Evolutionary conservation across 2,797 vertebrate species (phyloP).

Genomic region (Poecile montanus): DNA sequence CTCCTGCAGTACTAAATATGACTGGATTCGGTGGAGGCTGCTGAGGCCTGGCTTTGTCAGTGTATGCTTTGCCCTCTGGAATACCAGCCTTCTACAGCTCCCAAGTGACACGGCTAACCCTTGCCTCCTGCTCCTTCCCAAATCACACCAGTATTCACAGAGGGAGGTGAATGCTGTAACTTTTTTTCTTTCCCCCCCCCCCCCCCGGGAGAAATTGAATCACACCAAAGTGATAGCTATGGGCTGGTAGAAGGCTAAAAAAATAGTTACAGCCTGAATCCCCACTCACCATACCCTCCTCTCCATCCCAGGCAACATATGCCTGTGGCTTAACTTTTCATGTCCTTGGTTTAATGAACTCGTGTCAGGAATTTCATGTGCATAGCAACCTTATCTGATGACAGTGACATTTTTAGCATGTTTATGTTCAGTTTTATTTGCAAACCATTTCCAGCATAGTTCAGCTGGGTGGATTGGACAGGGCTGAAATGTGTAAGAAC

Average conservation of each 20-base stretch:
- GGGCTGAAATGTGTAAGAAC: neutral
- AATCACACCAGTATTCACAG: neutral
- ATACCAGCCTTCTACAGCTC: neutral
- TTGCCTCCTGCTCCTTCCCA: neutral
- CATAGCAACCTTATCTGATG: constrained; percentile 61
- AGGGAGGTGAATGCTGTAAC: neutral
- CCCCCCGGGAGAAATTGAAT: neutral
- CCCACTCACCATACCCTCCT: neutral
- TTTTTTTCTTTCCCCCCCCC: too few relatives aligned
- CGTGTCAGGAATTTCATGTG: constrained; percentile 26
- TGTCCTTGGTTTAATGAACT: constrained; percentile 36
- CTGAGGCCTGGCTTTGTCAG: neutral
- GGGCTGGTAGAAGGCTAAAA: neutral
- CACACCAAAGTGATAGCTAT: neutral
- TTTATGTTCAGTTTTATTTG: constrained; percentile 18
- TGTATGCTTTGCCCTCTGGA: neutral
- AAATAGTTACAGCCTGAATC: neutral
- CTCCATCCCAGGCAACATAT: neutral
- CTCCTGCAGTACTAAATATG: neutral
- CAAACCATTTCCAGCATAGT: neutral
- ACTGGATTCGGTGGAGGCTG: neutral
- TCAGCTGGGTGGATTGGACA: neutral
- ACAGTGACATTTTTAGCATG: constrained; percentile 26
- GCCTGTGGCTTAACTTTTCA: neutral
- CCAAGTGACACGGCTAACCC: neutral